These are phyloP conservation scores for Muntiacus reevesi DNA, from an alignment of 2,113 vertebrate genomes.

Conservation along the genomic window DNA sequence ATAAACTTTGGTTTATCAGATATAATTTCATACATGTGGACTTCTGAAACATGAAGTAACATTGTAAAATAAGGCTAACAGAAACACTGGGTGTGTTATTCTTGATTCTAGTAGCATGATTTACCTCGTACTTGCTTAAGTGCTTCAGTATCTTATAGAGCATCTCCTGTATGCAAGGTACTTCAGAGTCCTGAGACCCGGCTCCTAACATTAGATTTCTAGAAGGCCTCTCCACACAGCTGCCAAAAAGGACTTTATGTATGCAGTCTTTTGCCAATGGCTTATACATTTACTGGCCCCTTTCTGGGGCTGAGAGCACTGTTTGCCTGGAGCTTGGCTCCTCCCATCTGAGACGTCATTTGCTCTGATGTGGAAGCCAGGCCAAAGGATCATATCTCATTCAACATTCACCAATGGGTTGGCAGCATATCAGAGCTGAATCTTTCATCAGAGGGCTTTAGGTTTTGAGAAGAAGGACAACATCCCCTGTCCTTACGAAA, in stretches of 20 bases:
- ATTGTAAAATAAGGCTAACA: background rate
- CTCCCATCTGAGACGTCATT: background rate
- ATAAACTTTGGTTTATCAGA: background rate
- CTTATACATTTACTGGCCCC: background rate
- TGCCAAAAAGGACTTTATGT: fast-evolving
- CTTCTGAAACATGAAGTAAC: background rate
- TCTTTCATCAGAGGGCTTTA: background rate
- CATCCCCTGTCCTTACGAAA: background rate
- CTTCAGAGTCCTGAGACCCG: background rate
- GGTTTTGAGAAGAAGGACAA: background rate
- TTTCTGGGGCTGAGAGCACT: background rate
- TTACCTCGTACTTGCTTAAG: background rate
- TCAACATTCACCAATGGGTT: background rate
- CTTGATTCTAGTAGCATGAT: background rate
- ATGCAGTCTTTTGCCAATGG: background rate
- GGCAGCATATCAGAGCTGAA: background rate
- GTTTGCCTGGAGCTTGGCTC: background rate
- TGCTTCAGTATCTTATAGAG: background rate
- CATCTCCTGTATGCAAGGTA: background rate
- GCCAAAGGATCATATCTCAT: background rate
- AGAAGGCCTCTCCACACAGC: background rate
- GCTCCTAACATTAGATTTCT: background rate
- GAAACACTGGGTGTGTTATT: background rate
- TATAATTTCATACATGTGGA: background rate
- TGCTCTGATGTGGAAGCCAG: background rate